phyloP scores from a whole-genome alignment of 2,888 invertebrate genomes.

The Marasmarcha lunaedactyla region DNA sequence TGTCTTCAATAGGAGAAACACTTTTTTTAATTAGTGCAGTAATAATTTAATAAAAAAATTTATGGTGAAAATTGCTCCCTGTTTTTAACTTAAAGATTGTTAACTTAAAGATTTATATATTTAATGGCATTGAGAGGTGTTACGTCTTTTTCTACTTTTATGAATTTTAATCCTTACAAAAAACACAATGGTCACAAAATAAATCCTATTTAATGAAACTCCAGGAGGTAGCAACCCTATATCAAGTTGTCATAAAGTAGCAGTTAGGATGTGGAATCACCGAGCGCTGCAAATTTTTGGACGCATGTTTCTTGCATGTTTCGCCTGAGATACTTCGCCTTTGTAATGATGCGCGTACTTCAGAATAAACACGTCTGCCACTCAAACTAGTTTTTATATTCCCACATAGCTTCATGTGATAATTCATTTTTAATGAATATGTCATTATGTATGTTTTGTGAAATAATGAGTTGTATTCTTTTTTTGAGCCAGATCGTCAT shows the following conservation, averaged over 20 bases:
- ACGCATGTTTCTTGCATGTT: conserved; percentile 45
- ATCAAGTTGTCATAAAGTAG: conserved; percentile 64
- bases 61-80: background rate
- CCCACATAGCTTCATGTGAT: conserved; percentile 10
- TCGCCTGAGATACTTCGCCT: conserved; percentile 33
- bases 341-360: conserved; percentile 18
- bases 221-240: conserved; percentile 51
- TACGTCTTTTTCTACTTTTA: too few species aligned
- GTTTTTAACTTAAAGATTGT: too few species aligned
- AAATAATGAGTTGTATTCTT: conserved; percentile 9
- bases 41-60: background rate
- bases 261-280: conserved; percentile 50
- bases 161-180: too few species aligned
- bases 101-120: too few species aligned
- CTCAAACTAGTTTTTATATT: conserved; percentile 17
- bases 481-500: conserved; percentile 6
- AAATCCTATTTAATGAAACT: too few species aligned
- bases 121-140: too few species aligned
- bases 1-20: conserved; percentile 26
- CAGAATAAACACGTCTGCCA: conserved; percentile 42
- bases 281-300: conserved; percentile 54
- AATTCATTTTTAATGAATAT: conserved; percentile 17
- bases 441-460: conserved; percentile 11
- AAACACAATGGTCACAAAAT: too few species aligned
- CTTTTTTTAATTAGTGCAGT: background rate